Percentiles rank a stretch among this genome's conserved stretches.
Evolutionary conservation across 1,140 invertebrate genomes (phyloP).

Genomic region (Bradysia coprophila): DNA sequence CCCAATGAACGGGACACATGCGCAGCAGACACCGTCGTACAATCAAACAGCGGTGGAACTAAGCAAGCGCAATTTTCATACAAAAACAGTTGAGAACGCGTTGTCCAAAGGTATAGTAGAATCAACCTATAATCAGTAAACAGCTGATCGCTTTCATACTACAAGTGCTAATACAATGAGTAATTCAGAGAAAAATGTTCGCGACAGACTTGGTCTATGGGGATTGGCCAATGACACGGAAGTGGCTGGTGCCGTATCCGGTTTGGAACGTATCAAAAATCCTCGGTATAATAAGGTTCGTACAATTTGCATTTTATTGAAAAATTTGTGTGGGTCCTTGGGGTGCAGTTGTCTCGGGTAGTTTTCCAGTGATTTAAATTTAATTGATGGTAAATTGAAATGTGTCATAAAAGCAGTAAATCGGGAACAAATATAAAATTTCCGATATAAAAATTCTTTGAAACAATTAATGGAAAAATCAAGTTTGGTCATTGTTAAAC

Average conservation of each 20-base stretch:
- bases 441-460: neutral
- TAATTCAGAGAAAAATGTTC: constrained; percentile 4
- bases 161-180: constrained; percentile 2
- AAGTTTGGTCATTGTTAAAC: neutral
- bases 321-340: neutral
- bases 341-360: neutral
- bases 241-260: constrained; percentile 12
- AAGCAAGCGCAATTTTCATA: neutral
- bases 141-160: neutral
- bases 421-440: neutral
- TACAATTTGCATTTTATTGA: neutral
- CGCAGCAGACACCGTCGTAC: neutral
- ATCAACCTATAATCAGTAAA: constrained; percentile 6
- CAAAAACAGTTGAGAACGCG: constrained; percentile 19
- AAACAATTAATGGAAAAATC: neutral
- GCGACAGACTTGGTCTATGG: constrained; percentile 18
- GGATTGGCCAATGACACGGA: constrained; percentile 13
- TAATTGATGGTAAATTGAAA: neutral
- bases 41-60: neutral
- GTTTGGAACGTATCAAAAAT: constrained; percentile 12
- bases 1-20: neutral
- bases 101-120: constrained; percentile 20
- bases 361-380: neutral
- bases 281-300: constrained; percentile 21
- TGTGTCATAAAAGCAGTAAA: neutral